A percentile compares a stretch with the other conserved stretches of the same genome.
phyloP scores from a whole-genome alignment of 2,888 invertebrate genomes.

The Trilocha varians region DNA sequence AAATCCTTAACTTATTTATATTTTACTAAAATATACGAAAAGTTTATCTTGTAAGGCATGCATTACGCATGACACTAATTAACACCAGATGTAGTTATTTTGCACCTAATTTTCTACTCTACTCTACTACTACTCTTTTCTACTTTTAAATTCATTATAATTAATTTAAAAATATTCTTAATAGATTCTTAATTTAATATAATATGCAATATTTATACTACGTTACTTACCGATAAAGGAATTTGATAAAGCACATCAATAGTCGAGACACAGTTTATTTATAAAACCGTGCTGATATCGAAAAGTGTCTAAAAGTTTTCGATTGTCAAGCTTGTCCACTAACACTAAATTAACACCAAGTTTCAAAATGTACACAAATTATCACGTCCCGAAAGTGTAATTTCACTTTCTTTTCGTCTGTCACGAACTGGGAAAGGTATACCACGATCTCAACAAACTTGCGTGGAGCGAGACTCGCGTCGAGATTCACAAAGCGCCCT shows the following conservation, averaged over 20 bases:
- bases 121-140: too few species aligned
- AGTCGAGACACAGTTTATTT: slow-evolving; percentile 58
- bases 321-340: slow-evolving; percentile 40
- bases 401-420: slow-evolving; percentile 59
- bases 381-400: slow-evolving; percentile 45
- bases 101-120: too few species aligned
- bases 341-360: slow-evolving; percentile 43
- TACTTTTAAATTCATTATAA: too few species aligned
- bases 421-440: slow-evolving; percentile 42
- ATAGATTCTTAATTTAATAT: not conserved
- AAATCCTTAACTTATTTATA: too few species aligned
- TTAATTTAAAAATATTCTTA: not conserved
- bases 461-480: slow-evolving; percentile 29
- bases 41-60: too few species aligned
- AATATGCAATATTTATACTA: not conserved
- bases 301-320: slow-evolving; percentile 46
- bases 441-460: slow-evolving; percentile 65
- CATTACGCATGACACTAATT: too few species aligned
- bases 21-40: too few species aligned
- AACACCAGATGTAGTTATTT: too few species aligned
- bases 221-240: slow-evolving; percentile 46
- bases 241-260: slow-evolving; percentile 43
- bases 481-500: slow-evolving; percentile 26
- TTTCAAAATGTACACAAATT: slow-evolving; percentile 50
- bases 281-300: slow-evolving; percentile 66